These are phyloP conservation scores for Leptobrachium ailaonicum DNA, from an alignment of 2,113 vertebrate genomes.

Conservation along the genomic window DNA sequence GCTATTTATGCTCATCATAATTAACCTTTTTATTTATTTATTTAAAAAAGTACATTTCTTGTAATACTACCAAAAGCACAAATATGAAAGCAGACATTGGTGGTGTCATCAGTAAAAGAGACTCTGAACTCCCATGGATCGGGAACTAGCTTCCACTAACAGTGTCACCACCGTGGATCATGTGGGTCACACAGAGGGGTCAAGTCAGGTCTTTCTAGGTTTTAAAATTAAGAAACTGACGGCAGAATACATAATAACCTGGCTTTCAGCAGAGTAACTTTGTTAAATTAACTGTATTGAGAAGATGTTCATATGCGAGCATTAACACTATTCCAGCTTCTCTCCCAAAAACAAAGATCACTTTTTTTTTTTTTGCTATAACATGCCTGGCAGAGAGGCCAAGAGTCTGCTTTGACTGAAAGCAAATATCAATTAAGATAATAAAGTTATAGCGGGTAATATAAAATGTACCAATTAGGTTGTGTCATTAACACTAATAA, in stretches of 20 bases:
- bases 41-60: too few species aligned
- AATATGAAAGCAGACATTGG: too few species aligned
- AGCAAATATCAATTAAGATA: conserved; percentile 38
- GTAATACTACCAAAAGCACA: too few species aligned
- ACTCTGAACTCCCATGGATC: too few species aligned
- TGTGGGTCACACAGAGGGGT: too few species aligned
- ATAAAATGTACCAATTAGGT: conserved; percentile 45
- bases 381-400: conserved; percentile 19
- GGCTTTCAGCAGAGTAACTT: not conserved
- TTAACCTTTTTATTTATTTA: too few species aligned
- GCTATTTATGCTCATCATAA: too few species aligned
- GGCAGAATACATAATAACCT: too few species aligned
- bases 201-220: too few species aligned
- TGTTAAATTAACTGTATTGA: conserved; percentile 17
- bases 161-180: too few species aligned
- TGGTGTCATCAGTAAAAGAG: too few species aligned
- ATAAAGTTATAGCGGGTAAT: conserved; percentile 47
- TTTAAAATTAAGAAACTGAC: not conserved
- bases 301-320: not conserved
- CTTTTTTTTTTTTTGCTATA: not conserved
- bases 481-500: conserved; percentile 45
- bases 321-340: conserved; percentile 1
- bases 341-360: not conserved
- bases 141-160: too few species aligned
- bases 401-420: conserved; percentile 3